Conservation (phyloP, 2,888 invertebrate species). For the Eumerus sabulonum region DNA sequence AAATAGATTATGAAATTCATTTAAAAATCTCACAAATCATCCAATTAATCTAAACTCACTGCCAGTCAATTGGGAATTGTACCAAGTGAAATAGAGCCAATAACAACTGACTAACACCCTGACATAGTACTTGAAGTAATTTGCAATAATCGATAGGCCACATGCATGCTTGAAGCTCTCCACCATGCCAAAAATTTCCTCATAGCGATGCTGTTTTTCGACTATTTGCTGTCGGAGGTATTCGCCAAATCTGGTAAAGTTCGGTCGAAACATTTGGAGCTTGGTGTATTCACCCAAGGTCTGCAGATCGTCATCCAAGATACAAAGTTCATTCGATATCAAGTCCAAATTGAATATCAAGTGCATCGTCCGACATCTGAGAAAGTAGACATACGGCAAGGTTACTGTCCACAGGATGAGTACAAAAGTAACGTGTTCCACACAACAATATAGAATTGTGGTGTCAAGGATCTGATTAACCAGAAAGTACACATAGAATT, state of each 20-base stretch:
- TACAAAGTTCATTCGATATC: constrained; percentile 23
- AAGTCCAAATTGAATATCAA: constrained; percentile 47
- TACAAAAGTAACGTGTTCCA: no score
- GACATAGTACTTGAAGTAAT: constrained; percentile 39
- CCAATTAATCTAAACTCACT: constrained; percentile 24
- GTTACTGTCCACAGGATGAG: background rate
- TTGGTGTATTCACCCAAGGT: constrained; percentile 44
- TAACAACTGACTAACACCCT: constrained; percentile 28
- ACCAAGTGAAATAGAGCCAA: constrained; percentile 52
- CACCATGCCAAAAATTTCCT: constrained; percentile 37
- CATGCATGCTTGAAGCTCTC: constrained; percentile 34
- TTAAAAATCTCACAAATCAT: background rate
- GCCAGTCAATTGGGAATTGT: constrained; percentile 1
- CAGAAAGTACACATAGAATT: constrained; percentile 35
- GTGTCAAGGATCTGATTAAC: background rate
- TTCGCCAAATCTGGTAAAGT: constrained; percentile 25
- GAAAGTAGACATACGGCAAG: constrained; percentile 11
- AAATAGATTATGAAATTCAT: constrained; percentile 1
- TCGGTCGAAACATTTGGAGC: constrained; percentile 2
- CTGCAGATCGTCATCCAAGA: constrained; percentile 37
- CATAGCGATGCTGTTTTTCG: constrained; percentile 37
- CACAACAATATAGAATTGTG: background rate
- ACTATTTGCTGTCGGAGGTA: constrained; percentile 28
- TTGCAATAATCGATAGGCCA: constrained; percentile 30
- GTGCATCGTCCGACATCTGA: constrained; percentile 38